A percentile compares a stretch with the other conserved stretches of the same genome.
Conservation (phyloP, 2,797 vertebrate genomes). For the Sebastes oblongus region DNA sequence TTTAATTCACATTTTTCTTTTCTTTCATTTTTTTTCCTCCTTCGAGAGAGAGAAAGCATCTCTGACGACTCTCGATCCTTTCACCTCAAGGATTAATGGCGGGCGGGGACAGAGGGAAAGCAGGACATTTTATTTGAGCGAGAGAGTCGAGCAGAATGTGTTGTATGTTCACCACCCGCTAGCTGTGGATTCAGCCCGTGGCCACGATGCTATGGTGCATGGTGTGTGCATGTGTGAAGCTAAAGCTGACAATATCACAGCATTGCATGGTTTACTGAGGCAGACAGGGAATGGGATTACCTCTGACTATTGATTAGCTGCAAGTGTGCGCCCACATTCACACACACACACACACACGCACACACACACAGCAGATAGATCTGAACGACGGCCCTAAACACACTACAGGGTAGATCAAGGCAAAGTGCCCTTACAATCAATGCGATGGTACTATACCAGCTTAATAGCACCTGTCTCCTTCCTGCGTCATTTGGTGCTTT, state of each 20-base stretch:
- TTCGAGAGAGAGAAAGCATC: neutral
- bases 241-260: slow-evolving; percentile 51
- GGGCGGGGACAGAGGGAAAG: neutral
- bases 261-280: slow-evolving; percentile 33
- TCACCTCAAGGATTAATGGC: neutral
- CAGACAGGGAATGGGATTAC: slow-evolving; percentile 35
- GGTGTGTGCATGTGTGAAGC: slow-evolving; percentile 29
- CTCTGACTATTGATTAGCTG: slow-evolving; percentile 35
- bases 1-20: neutral
- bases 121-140: slow-evolving; percentile 23
- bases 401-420: slow-evolving; percentile 19
- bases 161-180: slow-evolving; percentile 41
- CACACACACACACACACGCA: neutral
- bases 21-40: neutral
- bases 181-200: slow-evolving; percentile 33
- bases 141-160: slow-evolving; percentile 14
- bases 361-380: neutral
- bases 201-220: slow-evolving; percentile 3
- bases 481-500: slow-evolving; percentile 30
- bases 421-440: slow-evolving; percentile 41
- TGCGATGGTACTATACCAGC: slow-evolving; percentile 9
- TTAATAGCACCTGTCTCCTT: slow-evolving; percentile 40
- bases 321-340: neutral
- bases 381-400: slow-evolving; percentile 33
- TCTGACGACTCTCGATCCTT: neutral